Percentiles rank a stretch among this genome's conserved stretches.
phyloP scores from a whole-genome alignment of 2,797 vertebrate genomes.

The Botia almorhae region DNA sequence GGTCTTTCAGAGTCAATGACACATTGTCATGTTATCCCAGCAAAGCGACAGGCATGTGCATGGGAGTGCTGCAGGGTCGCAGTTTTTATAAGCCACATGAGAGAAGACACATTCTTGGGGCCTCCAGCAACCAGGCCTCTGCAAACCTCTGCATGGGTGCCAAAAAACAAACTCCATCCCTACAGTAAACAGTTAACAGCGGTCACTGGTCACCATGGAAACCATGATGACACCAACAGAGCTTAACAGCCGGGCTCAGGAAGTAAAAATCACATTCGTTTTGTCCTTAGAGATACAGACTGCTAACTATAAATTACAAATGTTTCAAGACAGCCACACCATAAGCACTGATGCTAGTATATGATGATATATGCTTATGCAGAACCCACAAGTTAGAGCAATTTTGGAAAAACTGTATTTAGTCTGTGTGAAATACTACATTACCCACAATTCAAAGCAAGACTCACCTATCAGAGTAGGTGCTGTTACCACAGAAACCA shows the following conservation, averaged over 20 bases:
- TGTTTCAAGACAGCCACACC: not conserved
- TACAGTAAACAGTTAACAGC: not conserved
- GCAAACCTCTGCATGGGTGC: not conserved
- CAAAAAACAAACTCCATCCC: not conserved
- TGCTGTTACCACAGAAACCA: not conserved
- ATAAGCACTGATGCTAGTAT: not conserved
- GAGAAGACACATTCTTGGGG: slow-evolving; percentile 24
- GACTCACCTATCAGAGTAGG: not conserved
- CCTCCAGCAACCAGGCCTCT: not conserved
- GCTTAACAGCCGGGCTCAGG: not conserved
- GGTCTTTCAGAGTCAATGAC: slow-evolving; percentile 71
- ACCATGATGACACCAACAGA: not conserved
- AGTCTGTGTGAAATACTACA: not conserved
- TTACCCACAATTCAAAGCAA: not conserved
- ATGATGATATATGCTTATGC: too few species aligned
- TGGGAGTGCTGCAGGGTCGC: slow-evolving; percentile 46
- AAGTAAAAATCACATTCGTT: not conserved
- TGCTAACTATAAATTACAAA: too few species aligned
- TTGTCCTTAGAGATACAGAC: too few species aligned
- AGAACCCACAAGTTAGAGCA: too few species aligned
- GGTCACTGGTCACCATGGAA: not conserved
- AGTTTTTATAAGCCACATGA: slow-evolving; percentile 44
- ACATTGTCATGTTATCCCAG: slow-evolving; percentile 74
- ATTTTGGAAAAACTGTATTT: not conserved
- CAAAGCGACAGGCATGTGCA: slow-evolving; percentile 57